Evolutionary conservation across 2,113 vertebrate genomes (phyloP).

Genomic region (Ia io): DNA sequence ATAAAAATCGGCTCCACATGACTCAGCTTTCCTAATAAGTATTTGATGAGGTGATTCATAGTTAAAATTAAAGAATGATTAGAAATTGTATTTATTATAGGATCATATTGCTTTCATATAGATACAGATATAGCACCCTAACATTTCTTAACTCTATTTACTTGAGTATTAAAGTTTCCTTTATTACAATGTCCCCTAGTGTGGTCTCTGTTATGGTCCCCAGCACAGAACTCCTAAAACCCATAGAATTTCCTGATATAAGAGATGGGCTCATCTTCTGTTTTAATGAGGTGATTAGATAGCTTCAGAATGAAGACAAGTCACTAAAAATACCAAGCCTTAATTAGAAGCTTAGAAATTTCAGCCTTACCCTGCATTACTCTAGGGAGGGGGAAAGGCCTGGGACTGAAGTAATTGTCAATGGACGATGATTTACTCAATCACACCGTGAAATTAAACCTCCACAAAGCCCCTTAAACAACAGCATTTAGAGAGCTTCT

Average conservation of each 20-base stretch:
- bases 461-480: not conserved
- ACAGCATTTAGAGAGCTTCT: not conserved
- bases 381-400: not conserved
- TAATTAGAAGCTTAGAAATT: not conserved
- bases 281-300: not conserved
- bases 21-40: not conserved
- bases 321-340: not conserved
- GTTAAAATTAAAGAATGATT: not conserved
- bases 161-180: not conserved
- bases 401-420: not conserved
- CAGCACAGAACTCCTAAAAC: not conserved
- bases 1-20: not conserved
- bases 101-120: not conserved
- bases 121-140: not conserved
- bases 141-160: not conserved
- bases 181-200: not conserved
- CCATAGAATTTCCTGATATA: not conserved
- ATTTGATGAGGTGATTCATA: not conserved
- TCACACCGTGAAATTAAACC: not conserved
- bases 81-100: not conserved
- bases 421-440: not conserved
- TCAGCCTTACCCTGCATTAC: not conserved
- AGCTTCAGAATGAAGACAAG: not conserved
- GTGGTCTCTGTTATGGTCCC: not conserved
- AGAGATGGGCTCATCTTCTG: no score